Evolutionary conservation across 2,797 vertebrate genomes (phyloP).

Genomic region (Euphonia xanthogaster): DNA sequence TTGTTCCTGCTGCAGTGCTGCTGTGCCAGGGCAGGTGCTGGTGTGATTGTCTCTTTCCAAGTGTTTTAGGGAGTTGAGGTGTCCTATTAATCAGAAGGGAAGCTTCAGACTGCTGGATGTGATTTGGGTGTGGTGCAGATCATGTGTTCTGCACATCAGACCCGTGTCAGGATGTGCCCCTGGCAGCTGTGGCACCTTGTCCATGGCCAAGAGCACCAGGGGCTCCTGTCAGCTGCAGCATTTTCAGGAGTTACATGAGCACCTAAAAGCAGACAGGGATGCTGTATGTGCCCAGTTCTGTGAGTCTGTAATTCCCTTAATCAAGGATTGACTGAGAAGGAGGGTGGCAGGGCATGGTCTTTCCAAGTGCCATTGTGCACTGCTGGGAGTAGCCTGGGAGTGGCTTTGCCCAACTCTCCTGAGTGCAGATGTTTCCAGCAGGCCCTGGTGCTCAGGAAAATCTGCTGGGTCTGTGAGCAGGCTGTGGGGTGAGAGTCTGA

Average conservation of each 20-base stretch:
- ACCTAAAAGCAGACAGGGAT: not conserved
- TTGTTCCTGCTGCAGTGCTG: fast-evolving
- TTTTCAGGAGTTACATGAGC: not conserved
- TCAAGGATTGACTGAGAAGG: not conserved
- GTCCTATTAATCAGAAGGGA: not conserved
- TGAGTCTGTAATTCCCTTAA: not conserved
- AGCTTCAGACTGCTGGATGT: not conserved
- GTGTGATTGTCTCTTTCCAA: fast-evolving
- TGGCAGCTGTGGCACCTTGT: not conserved
- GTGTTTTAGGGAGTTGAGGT: not conserved
- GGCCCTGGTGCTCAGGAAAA: not conserved
- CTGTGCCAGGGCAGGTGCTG: not conserved
- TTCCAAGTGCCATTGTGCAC: not conserved
- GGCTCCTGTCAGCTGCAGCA: not conserved
- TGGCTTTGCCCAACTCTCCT: not conserved
- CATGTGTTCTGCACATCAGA: fast-evolving
- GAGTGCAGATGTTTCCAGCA: not conserved
- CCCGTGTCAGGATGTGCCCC: fast-evolving
- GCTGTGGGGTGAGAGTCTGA: not conserved
- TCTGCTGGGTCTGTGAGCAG: fast-evolving
- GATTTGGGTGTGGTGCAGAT: not conserved
- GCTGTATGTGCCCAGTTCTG: not conserved
- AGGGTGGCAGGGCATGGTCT: not conserved
- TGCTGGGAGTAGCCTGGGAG: not conserved
- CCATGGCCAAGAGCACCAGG: not conserved